phyloP scores from a whole-genome alignment of 2,113 vertebrate genomes.

The Hyperoodon ampullatus region DNA sequence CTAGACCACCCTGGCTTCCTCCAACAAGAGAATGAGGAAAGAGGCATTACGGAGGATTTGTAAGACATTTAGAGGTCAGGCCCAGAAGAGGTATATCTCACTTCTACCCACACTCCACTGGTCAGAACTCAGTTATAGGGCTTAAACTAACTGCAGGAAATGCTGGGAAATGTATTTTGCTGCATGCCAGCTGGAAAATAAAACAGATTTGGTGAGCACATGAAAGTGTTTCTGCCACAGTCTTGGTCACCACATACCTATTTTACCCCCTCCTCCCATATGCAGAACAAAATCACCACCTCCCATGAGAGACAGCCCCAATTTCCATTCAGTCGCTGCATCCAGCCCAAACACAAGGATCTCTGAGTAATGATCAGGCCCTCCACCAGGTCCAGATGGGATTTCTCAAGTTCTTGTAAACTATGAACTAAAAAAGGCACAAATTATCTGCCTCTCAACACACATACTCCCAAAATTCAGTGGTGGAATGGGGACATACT shows the following conservation, averaged over 20 bases:
- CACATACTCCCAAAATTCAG: background rate
- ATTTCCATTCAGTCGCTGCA: background rate
- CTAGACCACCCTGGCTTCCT: background rate
- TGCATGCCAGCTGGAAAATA: background rate
- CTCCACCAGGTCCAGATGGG: background rate
- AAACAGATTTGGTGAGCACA: background rate
- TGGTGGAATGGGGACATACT: background rate
- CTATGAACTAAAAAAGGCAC: background rate
- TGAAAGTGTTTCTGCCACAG: background rate
- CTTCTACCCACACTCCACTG: background rate
- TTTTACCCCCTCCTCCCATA: background rate
- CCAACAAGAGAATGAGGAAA: background rate
- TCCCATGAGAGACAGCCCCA: background rate
- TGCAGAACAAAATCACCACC: background rate
- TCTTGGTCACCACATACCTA: background rate
- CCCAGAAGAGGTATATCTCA: background rate
- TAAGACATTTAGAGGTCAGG: background rate
- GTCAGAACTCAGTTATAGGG: background rate
- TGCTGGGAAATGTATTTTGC: background rate
- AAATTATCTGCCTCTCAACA: background rate
- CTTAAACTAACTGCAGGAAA: background rate
- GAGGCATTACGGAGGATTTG: background rate
- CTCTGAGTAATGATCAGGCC: background rate
- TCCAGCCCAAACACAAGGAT: background rate
- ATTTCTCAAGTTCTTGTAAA: constrained; percentile 14